phyloP scores from a whole-genome alignment of 2,888 invertebrate genomes.

The Nomada ferruginata region DNA sequence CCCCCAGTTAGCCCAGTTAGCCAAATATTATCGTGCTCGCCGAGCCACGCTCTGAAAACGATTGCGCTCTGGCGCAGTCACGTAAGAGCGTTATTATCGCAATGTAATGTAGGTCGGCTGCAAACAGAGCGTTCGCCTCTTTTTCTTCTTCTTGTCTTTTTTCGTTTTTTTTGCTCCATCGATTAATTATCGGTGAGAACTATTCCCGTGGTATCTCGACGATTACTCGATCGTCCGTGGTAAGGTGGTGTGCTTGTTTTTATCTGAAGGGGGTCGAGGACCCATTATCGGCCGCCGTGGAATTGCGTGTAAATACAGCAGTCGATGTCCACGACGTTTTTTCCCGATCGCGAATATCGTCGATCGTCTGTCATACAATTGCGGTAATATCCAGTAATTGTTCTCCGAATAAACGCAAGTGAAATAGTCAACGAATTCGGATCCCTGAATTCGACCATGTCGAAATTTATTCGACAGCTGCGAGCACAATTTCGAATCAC shows the following conservation, averaged over 20 bases:
- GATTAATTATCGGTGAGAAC: constrained; percentile 82
- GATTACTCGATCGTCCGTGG: constrained; percentile 51
- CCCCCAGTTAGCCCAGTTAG: neutral
- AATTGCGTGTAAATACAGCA: constrained; percentile 55
- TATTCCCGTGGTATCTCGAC: constrained; percentile 73
- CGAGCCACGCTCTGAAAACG: constrained; percentile 33
- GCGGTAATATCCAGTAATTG: too few relatives aligned
- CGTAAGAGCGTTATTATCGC: constrained; percentile 78
- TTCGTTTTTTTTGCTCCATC: constrained; percentile 67
- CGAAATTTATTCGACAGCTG: too few relatives aligned
- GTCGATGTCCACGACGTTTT: constrained; percentile 68
- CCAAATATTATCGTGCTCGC: constrained; percentile 39
- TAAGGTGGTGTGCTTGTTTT: constrained; percentile 64
- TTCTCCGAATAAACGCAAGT: too few relatives aligned
- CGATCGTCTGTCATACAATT: neutral
- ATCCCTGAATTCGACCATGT: too few relatives aligned
- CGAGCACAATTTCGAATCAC: too few relatives aligned
- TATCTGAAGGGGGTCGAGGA: constrained; percentile 75
- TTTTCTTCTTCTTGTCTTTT: constrained; percentile 70
- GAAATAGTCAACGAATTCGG: too few relatives aligned
- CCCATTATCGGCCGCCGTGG: constrained; percentile 72
- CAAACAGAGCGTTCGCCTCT: constrained; percentile 78
- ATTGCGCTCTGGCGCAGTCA: constrained; percentile 41
- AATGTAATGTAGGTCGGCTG: constrained; percentile 83
- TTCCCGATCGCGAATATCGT: constrained; percentile 4